phyloP scores from a whole-genome alignment of 1,140 invertebrate species.

The Pristionchus pacificus region DNA sequence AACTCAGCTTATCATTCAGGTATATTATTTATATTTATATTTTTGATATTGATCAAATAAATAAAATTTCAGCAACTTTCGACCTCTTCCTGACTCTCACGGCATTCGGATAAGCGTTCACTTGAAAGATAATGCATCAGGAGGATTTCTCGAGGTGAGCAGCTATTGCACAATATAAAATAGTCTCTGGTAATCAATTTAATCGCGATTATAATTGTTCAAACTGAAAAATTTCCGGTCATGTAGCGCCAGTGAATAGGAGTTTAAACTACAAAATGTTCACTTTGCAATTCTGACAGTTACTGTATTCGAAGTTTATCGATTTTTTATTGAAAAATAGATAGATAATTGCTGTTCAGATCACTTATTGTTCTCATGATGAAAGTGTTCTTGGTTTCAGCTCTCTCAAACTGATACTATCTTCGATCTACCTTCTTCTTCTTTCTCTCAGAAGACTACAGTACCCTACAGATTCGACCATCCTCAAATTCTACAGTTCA shows the following conservation, averaged over 20 bases:
- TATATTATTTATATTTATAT: background rate
- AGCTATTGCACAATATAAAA: no score
- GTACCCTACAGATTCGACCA: slow-evolving; percentile 12
- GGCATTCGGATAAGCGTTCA: background rate
- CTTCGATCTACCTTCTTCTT: slow-evolving; percentile 1
- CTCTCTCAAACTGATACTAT: slow-evolving; percentile 23
- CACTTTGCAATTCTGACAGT: no score
- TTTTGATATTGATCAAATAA: background rate
- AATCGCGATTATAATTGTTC: no score
- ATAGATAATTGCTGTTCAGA: no score
- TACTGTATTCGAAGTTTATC: no score
- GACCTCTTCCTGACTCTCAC: background rate
- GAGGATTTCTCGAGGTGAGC: background rate
- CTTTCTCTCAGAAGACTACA: slow-evolving; percentile 9
- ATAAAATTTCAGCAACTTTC: background rate
- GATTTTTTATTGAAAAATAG: no score
- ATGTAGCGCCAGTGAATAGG: no score
- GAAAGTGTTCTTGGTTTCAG: slow-evolving; percentile 8
- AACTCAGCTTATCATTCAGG: background rate
- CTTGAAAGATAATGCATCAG: background rate
- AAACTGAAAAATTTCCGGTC: no score
- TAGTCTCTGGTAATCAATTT: no score
- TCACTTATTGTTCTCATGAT: no score
- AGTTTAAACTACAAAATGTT: no score
- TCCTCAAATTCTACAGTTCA: background rate